These are phyloP conservation scores for Aegotheles bennettii DNA, from an alignment of 2,113 vertebrate genomes.

Conservation along the genomic window DNA sequence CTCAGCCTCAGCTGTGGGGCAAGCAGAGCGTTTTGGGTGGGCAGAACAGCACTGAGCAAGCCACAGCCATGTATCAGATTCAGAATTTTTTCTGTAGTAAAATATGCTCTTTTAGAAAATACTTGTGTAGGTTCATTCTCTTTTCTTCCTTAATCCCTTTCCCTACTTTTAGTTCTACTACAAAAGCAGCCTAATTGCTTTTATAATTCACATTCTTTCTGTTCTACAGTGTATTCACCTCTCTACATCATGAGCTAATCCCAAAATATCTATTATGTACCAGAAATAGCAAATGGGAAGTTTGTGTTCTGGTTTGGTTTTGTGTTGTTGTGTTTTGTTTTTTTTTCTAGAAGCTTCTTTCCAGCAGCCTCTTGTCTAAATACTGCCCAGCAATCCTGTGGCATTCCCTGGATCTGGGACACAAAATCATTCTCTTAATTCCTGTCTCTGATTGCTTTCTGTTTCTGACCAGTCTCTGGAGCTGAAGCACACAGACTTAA, in stretches of 20 bases:
- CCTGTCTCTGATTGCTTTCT: constrained; percentile 35
- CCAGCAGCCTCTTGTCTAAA: background rate
- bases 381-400: background rate
- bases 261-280: background rate
- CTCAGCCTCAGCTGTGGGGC: fast-evolving
- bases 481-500: background rate
- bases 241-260: background rate
- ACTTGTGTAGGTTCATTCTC: background rate
- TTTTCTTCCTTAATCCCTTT: background rate
- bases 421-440: constrained; percentile 44
- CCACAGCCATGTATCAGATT: background rate
- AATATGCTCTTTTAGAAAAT: background rate
- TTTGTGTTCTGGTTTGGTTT: background rate
- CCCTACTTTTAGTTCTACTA: background rate
- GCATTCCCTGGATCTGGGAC: background rate
- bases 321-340: background rate
- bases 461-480: background rate
- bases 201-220: background rate
- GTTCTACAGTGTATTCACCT: background rate
- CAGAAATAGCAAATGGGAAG: background rate
- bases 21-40: background rate
- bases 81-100: background rate
- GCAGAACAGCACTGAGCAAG: background rate
- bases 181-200: background rate
- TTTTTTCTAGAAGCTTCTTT: constrained; percentile 12